Evolutionary conservation across 2,888 invertebrate genomes (phyloP).

Genomic region (Schizaphis graminum): DNA sequence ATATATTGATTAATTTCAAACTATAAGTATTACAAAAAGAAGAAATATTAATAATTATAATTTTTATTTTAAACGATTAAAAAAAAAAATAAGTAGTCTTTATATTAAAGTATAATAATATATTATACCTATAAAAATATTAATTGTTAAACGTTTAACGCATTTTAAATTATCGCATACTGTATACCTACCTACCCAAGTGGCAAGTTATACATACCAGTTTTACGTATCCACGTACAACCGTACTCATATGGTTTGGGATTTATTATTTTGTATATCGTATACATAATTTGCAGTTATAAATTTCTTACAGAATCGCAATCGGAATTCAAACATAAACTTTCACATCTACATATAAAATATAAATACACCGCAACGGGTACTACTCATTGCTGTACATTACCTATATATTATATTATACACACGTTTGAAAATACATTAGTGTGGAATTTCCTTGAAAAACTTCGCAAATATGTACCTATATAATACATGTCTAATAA

Average conservation of each 20-base stretch:
- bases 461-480: neutral
- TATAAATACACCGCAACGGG: neutral
- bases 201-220: neutral
- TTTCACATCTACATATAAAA: slow-evolving; percentile 35
- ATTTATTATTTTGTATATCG: neutral
- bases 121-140: neutral
- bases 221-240: neutral
- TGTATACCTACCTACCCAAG: neutral
- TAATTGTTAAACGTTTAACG: neutral
- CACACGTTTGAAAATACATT: neutral
- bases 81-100: neutral
- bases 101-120: neutral
- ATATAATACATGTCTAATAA: neutral
- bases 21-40: neutral
- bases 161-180: neutral
- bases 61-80: neutral
- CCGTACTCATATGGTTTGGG: neutral
- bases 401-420: neutral
- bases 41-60: neutral
- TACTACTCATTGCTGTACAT: neutral
- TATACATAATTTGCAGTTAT: neutral
- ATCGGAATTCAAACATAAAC: neutral
- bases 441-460: neutral
- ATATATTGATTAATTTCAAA: neutral
- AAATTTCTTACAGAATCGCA: neutral